phyloP scores from a whole-genome alignment of 30 jellyfish, hydroid and myxozoan species.

The Turritopsis dohrnii region DNA sequence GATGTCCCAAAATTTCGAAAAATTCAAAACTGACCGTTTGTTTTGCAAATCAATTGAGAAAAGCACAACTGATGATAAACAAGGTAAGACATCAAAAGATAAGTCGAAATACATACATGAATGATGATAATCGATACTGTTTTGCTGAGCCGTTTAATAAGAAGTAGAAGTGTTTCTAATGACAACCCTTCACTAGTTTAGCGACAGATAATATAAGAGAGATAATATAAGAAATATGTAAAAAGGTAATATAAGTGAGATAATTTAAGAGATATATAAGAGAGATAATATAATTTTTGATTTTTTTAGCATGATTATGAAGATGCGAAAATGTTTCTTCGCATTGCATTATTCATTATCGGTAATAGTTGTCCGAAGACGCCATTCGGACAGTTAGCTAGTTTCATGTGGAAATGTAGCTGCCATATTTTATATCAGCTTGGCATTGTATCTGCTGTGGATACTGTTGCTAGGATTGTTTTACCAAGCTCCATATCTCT shows the following conservation, averaged over 20 bases:
- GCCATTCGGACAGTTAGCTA: conserved; percentile 23
- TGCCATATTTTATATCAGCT: conserved; percentile 41
- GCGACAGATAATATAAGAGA: too few species aligned
- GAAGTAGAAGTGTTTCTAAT: too few species aligned
- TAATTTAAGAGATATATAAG: too few species aligned
- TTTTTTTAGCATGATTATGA: conserved; percentile 39
- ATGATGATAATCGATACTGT: too few species aligned
- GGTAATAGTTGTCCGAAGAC: conserved; percentile 50
- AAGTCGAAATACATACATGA: neutral
- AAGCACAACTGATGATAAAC: conserved; percentile 33
- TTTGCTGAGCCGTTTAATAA: too few species aligned
- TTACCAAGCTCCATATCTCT: conserved; percentile 15
- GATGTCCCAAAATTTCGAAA: conserved; percentile 15
- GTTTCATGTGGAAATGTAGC: conserved; percentile 39
- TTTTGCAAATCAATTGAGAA: conserved; percentile 17
- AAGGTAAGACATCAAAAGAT: conserved; percentile 19
- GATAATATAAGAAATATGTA: too few species aligned
- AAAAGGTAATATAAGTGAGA: too few species aligned
- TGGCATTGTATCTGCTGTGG: conserved; percentile 33
- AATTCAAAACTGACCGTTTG: conserved; percentile 23
- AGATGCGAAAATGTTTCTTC: conserved; percentile 32
- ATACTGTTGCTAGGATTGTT: conserved; percentile 28
- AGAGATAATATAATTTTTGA: neutral
- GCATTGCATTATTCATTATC: conserved; percentile 38
- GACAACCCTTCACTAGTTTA: too few species aligned